phyloP scores from a whole-genome alignment of 2,797 vertebrate species.

The Dermochelys coriacea region DNA sequence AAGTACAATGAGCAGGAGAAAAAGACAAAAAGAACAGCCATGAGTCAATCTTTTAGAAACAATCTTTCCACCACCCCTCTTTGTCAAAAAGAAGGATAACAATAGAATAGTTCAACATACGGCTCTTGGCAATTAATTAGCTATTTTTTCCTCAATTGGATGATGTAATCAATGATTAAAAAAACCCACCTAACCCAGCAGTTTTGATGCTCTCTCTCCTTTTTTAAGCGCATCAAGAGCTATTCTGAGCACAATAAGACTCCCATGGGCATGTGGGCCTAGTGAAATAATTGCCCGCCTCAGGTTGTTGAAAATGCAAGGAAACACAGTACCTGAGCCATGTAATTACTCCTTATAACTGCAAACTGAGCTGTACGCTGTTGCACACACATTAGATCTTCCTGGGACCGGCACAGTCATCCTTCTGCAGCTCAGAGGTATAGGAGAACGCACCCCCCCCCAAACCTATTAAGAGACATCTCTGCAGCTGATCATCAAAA shows the following conservation, averaged over 20 bases:
- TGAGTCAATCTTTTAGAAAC: background rate
- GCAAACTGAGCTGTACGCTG: background rate
- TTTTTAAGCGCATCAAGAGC: background rate
- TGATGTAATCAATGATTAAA: conserved; percentile 23
- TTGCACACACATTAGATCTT: rapidly evolving
- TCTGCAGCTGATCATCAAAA: background rate
- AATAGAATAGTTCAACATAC: rapidly evolving
- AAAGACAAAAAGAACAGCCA: background rate
- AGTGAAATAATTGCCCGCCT: conserved; percentile 69
- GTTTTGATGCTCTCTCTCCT: background rate
- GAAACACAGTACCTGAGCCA: conserved; percentile 69
- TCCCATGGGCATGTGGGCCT: conserved; percentile 35
- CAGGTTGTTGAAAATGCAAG: conserved; percentile 49
- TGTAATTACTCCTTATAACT: conserved; percentile 58
- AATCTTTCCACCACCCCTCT: background rate
- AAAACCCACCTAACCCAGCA: background rate
- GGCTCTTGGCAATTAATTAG: background rate
- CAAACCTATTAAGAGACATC: rapidly evolving
- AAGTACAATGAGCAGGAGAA: background rate
- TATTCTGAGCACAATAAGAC: conserved; percentile 18
- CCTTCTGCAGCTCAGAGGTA: background rate
- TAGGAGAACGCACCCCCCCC: rapidly evolving
- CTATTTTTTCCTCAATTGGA: background rate
- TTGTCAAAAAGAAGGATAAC: background rate
- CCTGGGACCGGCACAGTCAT: background rate